A percentile compares a stretch with the other conserved stretches of the same genome.
These are phyloP conservation scores for Epirrita christyi DNA, from an alignment of 2,888 invertebrate species.

Conservation along the genomic window DNA sequence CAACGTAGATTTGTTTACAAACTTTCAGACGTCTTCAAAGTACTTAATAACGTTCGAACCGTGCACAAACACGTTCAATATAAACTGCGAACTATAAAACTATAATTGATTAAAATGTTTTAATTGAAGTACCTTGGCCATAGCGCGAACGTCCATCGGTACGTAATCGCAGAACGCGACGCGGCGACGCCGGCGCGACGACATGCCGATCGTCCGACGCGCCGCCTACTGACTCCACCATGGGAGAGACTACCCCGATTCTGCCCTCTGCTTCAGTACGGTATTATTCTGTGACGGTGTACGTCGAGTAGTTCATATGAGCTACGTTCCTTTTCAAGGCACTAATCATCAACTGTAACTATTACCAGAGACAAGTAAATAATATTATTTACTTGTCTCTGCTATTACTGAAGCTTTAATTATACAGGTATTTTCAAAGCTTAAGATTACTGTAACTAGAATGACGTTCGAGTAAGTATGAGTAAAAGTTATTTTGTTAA, in stretches of 20 bases:
- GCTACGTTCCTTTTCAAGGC: slow-evolving; percentile 20
- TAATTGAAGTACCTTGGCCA: slow-evolving; percentile 72
- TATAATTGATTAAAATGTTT: too few relatives aligned
- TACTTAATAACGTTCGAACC: not conserved
- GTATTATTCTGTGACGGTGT: slow-evolving; percentile 17
- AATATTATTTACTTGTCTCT: too few relatives aligned
- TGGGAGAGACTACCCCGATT: slow-evolving; percentile 14
- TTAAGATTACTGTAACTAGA: not conserved
- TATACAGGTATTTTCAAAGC: not conserved
- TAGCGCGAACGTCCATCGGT: slow-evolving; percentile 77
- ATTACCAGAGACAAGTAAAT: slow-evolving; percentile 8
- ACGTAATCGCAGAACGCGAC: slow-evolving; percentile 79
- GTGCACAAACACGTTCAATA: not conserved
- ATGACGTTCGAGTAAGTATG: not conserved
- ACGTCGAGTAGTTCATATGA: not conserved
- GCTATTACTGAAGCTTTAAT: slow-evolving; percentile 2
- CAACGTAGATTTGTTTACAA: slow-evolving; percentile 7
- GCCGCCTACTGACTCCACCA: slow-evolving; percentile 62
- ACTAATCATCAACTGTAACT: slow-evolving; percentile 14
- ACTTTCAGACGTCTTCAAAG: slow-evolving; percentile 8
- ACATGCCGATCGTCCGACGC: slow-evolving; percentile 65
- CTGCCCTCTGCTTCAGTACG: slow-evolving; percentile 10
- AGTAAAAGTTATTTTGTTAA: not conserved
- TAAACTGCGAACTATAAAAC: not conserved
- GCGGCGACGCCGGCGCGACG: slow-evolving; percentile 78